These are phyloP conservation scores for Pachypanchax playfairii DNA, from an alignment of 2,113 vertebrate species.

Conservation along the genomic window DNA sequence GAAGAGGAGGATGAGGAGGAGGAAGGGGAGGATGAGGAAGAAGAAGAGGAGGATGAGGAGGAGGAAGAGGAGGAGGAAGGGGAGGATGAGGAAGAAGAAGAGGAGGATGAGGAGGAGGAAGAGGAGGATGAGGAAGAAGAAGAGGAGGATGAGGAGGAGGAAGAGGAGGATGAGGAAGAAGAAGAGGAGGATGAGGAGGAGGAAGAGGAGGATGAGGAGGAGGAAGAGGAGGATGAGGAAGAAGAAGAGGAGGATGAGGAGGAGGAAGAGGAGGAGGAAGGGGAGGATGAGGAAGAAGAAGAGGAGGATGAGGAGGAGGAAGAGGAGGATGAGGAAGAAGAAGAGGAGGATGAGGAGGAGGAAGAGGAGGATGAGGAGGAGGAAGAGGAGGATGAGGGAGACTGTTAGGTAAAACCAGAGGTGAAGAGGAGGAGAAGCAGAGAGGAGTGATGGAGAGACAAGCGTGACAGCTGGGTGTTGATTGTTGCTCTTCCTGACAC, in stretches of 20 bases:
- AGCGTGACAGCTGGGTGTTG: constrained; percentile 8
- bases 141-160: not conserved
- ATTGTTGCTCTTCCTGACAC: constrained; percentile 2
- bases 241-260: not conserved
- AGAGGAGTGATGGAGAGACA: not conserved
- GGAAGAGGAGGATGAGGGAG: not conserved
- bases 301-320: not conserved
- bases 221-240: not conserved
- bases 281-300: not conserved
- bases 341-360: not conserved
- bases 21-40: not conserved
- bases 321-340: not conserved
- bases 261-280: not conserved
- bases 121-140: not conserved
- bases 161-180: not conserved
- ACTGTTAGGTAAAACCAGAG: too few species aligned
- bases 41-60: not conserved
- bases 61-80: not conserved
- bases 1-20: not conserved
- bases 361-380: not conserved
- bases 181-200: not conserved
- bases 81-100: not conserved
- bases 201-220: not conserved
- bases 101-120: not conserved
- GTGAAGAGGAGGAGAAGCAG: not conserved